Conservation (phyloP, 2,888 invertebrate species). For the Nomada ferruginata region DNA sequence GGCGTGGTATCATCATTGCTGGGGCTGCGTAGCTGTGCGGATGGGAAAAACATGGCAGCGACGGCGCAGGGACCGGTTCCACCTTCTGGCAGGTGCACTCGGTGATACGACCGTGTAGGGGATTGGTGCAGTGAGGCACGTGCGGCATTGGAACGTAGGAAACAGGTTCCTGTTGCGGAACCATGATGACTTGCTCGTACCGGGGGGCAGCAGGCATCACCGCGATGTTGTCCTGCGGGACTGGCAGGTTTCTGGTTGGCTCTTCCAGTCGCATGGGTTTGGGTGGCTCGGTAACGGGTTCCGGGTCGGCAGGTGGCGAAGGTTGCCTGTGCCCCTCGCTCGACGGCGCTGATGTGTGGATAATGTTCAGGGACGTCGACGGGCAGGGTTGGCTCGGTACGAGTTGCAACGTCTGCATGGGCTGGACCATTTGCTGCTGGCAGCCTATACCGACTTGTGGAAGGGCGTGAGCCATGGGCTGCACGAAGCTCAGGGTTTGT, state of each 20-base stretch:
- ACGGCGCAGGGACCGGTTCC: constrained; percentile 5
- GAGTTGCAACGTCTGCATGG: constrained; percentile 31
- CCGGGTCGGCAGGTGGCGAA: background rate
- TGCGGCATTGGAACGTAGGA: constrained; percentile 21
- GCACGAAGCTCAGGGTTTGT: constrained; percentile 31
- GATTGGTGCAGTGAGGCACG: background rate
- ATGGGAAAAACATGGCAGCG: background rate
- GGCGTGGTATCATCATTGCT: constrained; percentile 8
- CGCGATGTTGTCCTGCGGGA: constrained; percentile 11
- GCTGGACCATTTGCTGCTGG: constrained; percentile 14
- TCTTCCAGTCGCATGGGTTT: constrained; percentile 2
- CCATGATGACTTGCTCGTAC: constrained; percentile 10
- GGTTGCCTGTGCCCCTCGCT: background rate
- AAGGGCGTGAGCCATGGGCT: background rate
- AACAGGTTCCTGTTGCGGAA: background rate
- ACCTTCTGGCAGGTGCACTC: constrained; percentile 31
- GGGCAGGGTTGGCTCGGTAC: constrained; percentile 14
- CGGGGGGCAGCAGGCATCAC: constrained; percentile 5
- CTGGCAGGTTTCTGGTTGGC: background rate
- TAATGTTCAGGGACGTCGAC: background rate
- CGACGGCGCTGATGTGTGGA: constrained; percentile 1
- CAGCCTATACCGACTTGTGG: constrained; percentile 3
- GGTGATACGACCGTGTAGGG: background rate
- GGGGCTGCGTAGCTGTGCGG: background rate
- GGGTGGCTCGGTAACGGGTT: background rate